Conservation (phyloP, 1,140 invertebrate genomes). For the Leptinotarsa defecta region DNA sequence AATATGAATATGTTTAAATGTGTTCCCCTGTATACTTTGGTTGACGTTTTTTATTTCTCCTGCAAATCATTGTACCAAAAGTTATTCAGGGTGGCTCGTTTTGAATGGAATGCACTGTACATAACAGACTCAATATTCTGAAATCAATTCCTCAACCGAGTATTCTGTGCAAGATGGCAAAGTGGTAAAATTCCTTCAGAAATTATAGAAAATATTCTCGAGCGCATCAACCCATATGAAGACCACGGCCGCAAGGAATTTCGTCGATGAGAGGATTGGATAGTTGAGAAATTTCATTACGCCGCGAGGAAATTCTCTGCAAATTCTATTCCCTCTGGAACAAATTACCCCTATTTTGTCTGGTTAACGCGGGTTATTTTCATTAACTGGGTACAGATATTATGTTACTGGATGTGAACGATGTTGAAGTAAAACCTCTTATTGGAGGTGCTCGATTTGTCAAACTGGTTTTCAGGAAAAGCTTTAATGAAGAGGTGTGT, state of each 20-base stretch:
- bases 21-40: no score
- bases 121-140: no score
- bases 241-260: not conserved
- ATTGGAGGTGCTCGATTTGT: not conserved
- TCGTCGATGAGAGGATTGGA: not conserved
- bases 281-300: not conserved
- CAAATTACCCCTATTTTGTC: slow-evolving; percentile 3
- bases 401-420: not conserved
- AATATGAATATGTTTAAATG: no score
- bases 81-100: no score
- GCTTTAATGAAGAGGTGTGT: no score
- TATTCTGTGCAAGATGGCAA: no score
- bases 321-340: slow-evolving; percentile 3
- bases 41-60: no score
- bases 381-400: not conserved
- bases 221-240: not conserved
- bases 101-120: no score
- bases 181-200: no score
- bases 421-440: not conserved
- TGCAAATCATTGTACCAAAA: no score
- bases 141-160: no score
- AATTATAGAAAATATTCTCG: not conserved
- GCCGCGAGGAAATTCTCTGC: not conserved
- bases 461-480: not conserved
- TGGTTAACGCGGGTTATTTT: not conserved